Evolutionary conservation across 1,140 invertebrate species (phyloP).

Genomic region (Aculops lycopersici): DNA sequence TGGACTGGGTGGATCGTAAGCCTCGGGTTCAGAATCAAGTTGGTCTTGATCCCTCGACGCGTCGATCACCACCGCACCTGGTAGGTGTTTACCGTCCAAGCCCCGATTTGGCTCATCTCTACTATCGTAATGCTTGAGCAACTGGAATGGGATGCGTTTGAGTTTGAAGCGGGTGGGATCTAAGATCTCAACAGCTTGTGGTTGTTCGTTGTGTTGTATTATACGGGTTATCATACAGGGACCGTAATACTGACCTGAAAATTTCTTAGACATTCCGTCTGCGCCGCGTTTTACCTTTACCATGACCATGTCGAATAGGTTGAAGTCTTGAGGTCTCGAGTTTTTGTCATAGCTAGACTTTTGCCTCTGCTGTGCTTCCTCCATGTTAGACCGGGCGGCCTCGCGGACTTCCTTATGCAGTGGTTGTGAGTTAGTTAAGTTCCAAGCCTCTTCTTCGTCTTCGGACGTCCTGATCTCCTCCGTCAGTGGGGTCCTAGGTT

Average conservation of each 20-base stretch:
- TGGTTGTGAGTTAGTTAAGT: not conserved
- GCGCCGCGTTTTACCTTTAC: not conserved
- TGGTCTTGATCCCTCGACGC: too few species aligned
- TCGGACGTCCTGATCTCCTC: not conserved
- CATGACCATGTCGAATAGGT: not conserved
- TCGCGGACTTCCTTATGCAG: not conserved
- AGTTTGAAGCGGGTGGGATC: not conserved
- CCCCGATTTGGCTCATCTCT: too few species aligned
- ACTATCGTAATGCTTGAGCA: not conserved
- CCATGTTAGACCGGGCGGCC: not conserved
- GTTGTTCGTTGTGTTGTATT: not conserved
- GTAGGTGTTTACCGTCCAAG: too few species aligned
- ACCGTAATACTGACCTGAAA: not conserved
- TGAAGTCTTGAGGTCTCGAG: not conserved
- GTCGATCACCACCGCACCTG: too few species aligned
- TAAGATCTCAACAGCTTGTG: not conserved
- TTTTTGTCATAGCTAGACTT: not conserved
- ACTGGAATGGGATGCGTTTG: not conserved
- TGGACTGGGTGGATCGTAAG: too few species aligned
- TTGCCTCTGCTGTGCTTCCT: not conserved
- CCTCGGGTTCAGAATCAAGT: too few species aligned
- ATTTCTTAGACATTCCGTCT: not conserved
- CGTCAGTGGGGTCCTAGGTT: slow-evolving; percentile 5
- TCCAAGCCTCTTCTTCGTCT: not conserved
- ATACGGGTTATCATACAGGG: not conserved